Conservation (phyloP, 2,797 vertebrate species). For the Clarias platycephalus region DNA sequence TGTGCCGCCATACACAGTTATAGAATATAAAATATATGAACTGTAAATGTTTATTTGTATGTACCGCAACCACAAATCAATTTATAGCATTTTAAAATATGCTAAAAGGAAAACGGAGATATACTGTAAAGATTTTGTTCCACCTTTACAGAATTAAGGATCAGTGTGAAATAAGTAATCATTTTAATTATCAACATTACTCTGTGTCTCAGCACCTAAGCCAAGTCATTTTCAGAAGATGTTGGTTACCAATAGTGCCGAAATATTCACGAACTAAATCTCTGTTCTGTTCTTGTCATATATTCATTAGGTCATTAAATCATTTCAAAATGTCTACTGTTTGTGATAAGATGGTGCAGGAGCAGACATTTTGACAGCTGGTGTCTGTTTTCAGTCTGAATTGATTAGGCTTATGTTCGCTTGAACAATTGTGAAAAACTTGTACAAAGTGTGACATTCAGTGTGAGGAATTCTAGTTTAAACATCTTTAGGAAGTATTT, state of each 20-base stretch:
- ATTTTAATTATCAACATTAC: background rate
- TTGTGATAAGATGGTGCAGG: background rate
- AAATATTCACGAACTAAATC: background rate
- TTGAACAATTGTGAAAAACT: background rate
- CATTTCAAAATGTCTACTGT: background rate
- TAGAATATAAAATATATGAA: background rate
- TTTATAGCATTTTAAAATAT: background rate
- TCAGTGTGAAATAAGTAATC: background rate
- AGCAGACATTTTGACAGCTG: slow-evolving; percentile 3
- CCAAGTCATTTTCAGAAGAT: background rate
- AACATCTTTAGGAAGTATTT: background rate
- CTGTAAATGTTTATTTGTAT: background rate
- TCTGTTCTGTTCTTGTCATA: background rate
- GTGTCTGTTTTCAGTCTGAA: background rate
- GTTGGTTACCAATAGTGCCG: background rate
- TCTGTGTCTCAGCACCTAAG: background rate
- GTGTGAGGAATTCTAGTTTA: background rate
- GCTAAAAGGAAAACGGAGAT: background rate
- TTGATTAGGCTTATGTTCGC: background rate
- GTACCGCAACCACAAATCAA: background rate
- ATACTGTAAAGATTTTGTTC: background rate
- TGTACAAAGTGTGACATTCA: background rate
- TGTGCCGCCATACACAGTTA: background rate
- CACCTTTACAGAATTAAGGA: background rate
- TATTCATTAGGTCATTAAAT: background rate